A percentile compares a stretch with the other conserved stretches of the same genome.
These are phyloP conservation scores for Poecilus cupreus DNA, from an alignment of 2,888 invertebrate genomes.

Conservation along the genomic window DNA sequence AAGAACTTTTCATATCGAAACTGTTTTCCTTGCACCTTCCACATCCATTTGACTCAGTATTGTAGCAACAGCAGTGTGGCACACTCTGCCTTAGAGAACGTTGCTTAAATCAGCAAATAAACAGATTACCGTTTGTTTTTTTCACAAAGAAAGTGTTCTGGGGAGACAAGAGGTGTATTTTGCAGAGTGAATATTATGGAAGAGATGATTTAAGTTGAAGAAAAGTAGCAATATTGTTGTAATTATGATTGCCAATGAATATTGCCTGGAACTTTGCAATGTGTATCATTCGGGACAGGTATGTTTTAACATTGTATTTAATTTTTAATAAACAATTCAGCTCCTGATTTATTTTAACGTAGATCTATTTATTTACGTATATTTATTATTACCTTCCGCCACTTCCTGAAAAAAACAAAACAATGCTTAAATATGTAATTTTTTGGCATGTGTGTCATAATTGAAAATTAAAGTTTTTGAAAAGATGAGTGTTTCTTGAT, in stretches of 20 bases:
- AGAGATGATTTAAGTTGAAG: neutral
- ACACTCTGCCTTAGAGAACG: too few species aligned
- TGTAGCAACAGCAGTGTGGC: neutral
- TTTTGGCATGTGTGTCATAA: too few species aligned
- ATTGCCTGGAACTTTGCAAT: conserved; percentile 89
- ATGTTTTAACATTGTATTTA: too few species aligned
- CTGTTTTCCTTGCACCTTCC: neutral
- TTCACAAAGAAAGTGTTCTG: neutral
- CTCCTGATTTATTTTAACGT: neutral
- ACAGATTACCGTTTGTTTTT: conserved; percentile 30
- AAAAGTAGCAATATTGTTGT: conserved; percentile 14
- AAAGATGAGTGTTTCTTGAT: too few species aligned
- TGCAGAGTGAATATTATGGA: neutral
- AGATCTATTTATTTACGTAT: neutral
- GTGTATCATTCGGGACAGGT: conserved; percentile 93
- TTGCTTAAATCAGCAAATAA: neutral
- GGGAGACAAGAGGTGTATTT: too few species aligned
- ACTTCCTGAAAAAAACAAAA: too few species aligned
- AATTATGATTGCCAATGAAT: conserved; percentile 88
- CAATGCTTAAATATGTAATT: too few species aligned
- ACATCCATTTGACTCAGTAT: neutral
- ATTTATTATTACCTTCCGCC: conserved; percentile 55
- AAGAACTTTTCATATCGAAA: neutral
- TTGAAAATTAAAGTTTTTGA: too few species aligned
- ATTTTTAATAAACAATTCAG: too few species aligned